Evolutionary conservation across 2,797 vertebrate genomes (phyloP), one percentile per base, ranked within the genome.

Genomic region (Lateolabrax maculatus): DNA sequence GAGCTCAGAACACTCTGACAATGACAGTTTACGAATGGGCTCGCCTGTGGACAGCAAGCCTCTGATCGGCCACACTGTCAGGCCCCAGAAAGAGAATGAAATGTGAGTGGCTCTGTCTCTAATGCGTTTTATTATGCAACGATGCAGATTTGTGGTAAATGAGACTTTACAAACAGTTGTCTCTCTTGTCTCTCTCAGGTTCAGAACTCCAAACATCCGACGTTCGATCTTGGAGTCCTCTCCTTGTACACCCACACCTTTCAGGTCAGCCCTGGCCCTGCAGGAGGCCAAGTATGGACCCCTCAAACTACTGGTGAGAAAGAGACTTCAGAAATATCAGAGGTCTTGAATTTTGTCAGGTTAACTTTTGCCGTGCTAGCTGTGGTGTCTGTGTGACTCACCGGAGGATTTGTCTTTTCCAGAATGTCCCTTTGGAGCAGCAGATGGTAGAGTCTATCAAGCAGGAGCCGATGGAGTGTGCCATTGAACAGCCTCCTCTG

Each of bases 231-330:
- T 99, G 86, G 97, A 99, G 87, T 97, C 96, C 31, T 96, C 96
- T 81, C 97, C 98, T 66, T 96, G 96, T 87, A 98, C 97, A 64
- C 98, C 97, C 68, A 98, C 98, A 56, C 97, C 98, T 6, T 99
- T 99, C 94, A 97, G 97, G 93, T 96, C 97, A 6, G 90, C 95
- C 31, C 88, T 97, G 77, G 95, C 95, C 76, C 94, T 96, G 91
- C 97, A 98, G 91, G 98, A 99, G 90, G 92, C 96, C 91, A 98
- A 98, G 94, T 99, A 97, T 0, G 96, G 96, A 71, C 96, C 97
- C 46, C 93, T 97, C 77, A 99, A 99, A 90, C 94, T 97, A 91
- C 93, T 97, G 97, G 98, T 99, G 94, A 97, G 88, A 8, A 51
- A 70, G 11, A 56, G 12, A 39, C 46, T 11, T 0, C 2, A 13